Conservation (phyloP, 2,888 invertebrate species). For the Drosophila testacea region DNA sequence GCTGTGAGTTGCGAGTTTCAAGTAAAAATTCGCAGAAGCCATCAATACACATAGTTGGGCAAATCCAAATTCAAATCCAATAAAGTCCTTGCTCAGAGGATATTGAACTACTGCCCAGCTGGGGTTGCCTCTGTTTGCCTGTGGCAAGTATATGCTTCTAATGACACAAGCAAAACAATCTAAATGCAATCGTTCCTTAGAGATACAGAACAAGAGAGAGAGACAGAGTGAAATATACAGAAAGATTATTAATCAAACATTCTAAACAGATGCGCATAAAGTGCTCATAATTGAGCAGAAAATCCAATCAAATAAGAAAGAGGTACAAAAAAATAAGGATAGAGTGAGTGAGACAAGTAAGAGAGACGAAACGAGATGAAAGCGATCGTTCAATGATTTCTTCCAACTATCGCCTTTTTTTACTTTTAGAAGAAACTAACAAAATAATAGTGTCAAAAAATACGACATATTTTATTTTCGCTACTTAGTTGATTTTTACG, state of each 20-base stretch:
- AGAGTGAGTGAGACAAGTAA: not conserved
- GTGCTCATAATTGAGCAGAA: slow-evolving; percentile 17
- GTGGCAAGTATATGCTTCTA: slow-evolving; percentile 11
- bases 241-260: slow-evolving; percentile 29
- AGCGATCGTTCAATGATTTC: not conserved
- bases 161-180: slow-evolving; percentile 14
- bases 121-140: slow-evolving; percentile 39
- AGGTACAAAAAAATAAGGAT: too few species aligned
- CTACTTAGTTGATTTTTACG: too few species aligned
- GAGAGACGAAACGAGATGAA: not conserved
- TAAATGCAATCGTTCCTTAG: slow-evolving; percentile 13
- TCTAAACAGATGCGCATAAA: slow-evolving; percentile 25
- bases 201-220: not conserved
- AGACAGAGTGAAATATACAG: not conserved
- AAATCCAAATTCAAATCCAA: slow-evolving; percentile 75
- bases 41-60: slow-evolving; percentile 71
- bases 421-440: too few species aligned
- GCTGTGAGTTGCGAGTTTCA: slow-evolving; percentile 13
- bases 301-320: not conserved
- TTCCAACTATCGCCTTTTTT: not conserved
- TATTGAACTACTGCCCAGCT: slow-evolving; percentile 62
- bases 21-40: slow-evolving; percentile 62
- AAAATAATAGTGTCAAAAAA: too few species aligned
- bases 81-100: slow-evolving; percentile 50
- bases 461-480: too few species aligned